Base-by-base conservation (phyloP, 2,113 vertebrate species). In the Gobiocypris rarus region DNA sequence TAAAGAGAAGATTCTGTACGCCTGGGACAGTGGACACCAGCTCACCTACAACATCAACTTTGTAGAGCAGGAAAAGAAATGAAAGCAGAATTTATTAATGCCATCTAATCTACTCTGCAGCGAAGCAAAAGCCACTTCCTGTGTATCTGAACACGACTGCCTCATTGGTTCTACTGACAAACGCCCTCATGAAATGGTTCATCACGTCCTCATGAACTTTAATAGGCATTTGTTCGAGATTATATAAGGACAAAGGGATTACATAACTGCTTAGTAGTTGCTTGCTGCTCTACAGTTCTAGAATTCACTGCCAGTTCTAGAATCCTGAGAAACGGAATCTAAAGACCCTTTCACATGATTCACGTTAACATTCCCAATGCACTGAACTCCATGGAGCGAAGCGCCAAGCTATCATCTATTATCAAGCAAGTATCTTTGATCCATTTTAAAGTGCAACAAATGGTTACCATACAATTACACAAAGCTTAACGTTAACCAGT, bases 1-100 rank as follows among this genome's bases (percentile, higher is more conserved):
- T 59, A 97, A 96, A 89, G 98, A 99, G 90, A 97, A 96, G 71
- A 90, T 97, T 85, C 93, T 99, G 63, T 99, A 98, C 0, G 97
- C 97, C 81, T 99, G 98, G 98, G 98, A 99, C 94, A 98, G 97
- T 1, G 97, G 98, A 75, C 95, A 99, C 85, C 98, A 99, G 93
- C 91, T 99, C 87, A 99, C 95, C 0, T 99, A 99, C 2, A 88
- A 76, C 69, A 94, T 99, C 17, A 94, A 89, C 91, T 98, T 99
- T 0, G 94, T 97, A 56, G 94, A 94, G 87, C 96, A 95, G 19
- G 77, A 61, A 11, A 71, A 65, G 0, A 85, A 85, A 65, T 85
- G 19, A 81, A 59, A 28, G 52, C 9, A 15, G 19, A 13, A 17
- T 58, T 11, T 38, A 77, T 22, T 3, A 7, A 31, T 43, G 15